Conservation (phyloP, 35 echinoderm and acorn worm genomes). For the Antedon bifida region DNA sequence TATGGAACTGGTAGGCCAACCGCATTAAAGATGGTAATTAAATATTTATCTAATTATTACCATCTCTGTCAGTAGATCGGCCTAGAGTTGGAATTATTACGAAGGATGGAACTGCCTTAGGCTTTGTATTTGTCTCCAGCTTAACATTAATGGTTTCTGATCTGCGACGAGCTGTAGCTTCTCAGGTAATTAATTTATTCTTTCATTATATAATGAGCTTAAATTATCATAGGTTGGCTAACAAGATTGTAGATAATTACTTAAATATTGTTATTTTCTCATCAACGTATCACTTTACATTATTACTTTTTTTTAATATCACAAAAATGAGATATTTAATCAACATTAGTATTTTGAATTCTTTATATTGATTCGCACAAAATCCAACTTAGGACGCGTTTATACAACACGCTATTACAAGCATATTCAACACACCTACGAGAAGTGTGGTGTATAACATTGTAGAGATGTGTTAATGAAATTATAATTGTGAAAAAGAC, state of each 20-base stretch:
- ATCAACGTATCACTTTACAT: neutral
- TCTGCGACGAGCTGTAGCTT: constrained; percentile 43
- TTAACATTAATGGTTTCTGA: constrained; percentile 25
- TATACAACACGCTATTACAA: too few relatives aligned
- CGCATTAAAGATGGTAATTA: neutral
- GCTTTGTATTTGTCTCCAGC: constrained; percentile 50
- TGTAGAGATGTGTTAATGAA: too few relatives aligned
- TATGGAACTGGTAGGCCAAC: too few relatives aligned
- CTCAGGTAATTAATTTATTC: constrained; percentile 25
- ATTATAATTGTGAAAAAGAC: too few relatives aligned
- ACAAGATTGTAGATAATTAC: too few relatives aligned
- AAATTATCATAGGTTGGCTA: neutral
- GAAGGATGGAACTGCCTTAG: constrained; percentile 14
- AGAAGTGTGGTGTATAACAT: too few relatives aligned
- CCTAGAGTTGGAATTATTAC: constrained; percentile 41
- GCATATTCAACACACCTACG: too few relatives aligned
- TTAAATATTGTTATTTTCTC: neutral
- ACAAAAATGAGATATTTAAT: too few relatives aligned
- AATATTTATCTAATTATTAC: neutral
- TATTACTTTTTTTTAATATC: neutral
- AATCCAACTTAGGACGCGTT: too few relatives aligned
- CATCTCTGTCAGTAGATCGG: constrained; percentile 24
- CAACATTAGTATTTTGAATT: neutral
- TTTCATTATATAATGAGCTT: neutral
- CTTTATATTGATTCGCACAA: too few relatives aligned